Conservation (phyloP, 2,888 invertebrate genomes). For the Synergus gifuensis region DNA sequence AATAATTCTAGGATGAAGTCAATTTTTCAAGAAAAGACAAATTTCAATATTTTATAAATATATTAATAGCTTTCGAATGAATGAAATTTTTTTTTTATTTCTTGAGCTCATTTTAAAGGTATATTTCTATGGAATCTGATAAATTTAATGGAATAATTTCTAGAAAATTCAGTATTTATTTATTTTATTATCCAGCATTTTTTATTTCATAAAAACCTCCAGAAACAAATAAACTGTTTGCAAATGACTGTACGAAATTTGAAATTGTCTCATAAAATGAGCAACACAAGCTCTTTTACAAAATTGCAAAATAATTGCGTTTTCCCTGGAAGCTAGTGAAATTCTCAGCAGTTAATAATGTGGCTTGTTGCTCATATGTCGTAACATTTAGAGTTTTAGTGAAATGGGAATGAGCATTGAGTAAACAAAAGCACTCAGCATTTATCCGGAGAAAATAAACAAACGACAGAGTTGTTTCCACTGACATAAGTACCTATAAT, state of each 20-base stretch:
- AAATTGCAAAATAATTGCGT: background rate
- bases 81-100: too few species aligned
- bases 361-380: conserved; percentile 19
- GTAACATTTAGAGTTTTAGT: conserved; percentile 1
- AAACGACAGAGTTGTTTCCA: conserved; percentile 25
- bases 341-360: conserved; percentile 8
- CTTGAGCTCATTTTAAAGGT: too few species aligned
- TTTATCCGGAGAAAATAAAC: conserved; percentile 37
- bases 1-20: too few species aligned
- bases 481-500: background rate
- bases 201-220: background rate
- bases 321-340: background rate
- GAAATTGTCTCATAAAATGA: background rate
- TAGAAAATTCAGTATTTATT: background rate
- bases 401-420: conserved; percentile 20
- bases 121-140: too few species aligned
- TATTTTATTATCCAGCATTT: too few species aligned
- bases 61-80: too few species aligned
- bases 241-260: background rate
- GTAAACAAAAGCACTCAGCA: conserved; percentile 36
- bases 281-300: background rate
- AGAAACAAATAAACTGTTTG: background rate
- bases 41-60: too few species aligned
- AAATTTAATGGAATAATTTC: too few species aligned
- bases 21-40: too few species aligned